Base-by-base conservation (phyloP, 2,888 invertebrate genomes). In the Himalopsyche tibetana region DNA sequence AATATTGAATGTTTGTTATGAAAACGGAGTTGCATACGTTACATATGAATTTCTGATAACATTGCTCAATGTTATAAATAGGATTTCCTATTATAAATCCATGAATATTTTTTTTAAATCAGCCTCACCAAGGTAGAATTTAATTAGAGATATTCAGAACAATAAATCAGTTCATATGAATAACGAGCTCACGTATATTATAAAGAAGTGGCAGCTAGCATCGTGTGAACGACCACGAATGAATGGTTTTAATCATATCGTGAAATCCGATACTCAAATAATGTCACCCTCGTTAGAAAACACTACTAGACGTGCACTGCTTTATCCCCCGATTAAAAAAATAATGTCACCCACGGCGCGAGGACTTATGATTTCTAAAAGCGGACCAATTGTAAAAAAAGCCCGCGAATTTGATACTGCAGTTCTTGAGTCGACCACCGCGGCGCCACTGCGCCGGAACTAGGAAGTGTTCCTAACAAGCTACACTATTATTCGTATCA, bases 161-260 rank as follows among this genome's bases (percentile, higher is more conserved):
- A 74, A 36, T 74, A 74, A 74, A 74, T 74, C 74, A 74, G 19
- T 19, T 8, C 5, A 15, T 74, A 74, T 74, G 74, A 74, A 38
- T 36, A 74, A 74, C 36, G 74, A 74, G 74, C 36, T 74, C 36
- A 36, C 38, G 74, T 36, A 74, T 36, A 36, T 6, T 38, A 36
- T 36, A 38, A 12, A 55, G 55, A 82, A 55, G 38, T 82, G 28
- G 38, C 55, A 38, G n/a, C 45, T 19, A 82, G 55, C 19, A 55
- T 82, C 55, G 55, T 82, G 51, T 55, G 55, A 38, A 82, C 17
- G 74, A 74, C 74, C 74, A 74, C 74, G 74, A 74, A 38, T 82
- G 82, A 82, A 82, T 82, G 82, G 82, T 55, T 82, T 82, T 82
- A 82, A 82, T 82, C 82, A 82, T n/a, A 82, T 55, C 74, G 28